Conservation (phyloP, 2,797 vertebrate genomes). For the Graptemys geographica region DNA sequence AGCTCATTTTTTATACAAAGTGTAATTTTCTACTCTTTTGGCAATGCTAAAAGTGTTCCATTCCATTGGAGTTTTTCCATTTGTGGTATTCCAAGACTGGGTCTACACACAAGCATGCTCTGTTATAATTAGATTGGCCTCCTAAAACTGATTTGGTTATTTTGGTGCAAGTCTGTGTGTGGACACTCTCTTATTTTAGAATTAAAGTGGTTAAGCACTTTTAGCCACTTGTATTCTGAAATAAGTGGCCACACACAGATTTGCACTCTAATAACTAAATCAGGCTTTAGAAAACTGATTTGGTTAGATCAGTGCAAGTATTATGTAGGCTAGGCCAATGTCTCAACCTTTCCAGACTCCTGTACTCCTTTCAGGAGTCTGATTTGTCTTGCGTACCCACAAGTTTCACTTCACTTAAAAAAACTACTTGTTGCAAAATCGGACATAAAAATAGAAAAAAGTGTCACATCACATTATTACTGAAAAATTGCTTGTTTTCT, state of each 20-base stretch:
- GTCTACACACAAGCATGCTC: background rate
- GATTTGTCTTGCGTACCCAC: too few relatives aligned
- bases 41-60: slow-evolving; percentile 20
- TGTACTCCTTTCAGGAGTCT: too few relatives aligned
- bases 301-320: background rate
- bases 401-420: too few relatives aligned
- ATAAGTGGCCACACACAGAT: background rate
- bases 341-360: background rate
- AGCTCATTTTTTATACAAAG: slow-evolving; percentile 43
- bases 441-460: too few relatives aligned
- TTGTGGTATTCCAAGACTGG: background rate
- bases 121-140: background rate
- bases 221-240: background rate
- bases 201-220: background rate
- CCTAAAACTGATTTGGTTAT: background rate
- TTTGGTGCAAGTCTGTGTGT: background rate
- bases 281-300: background rate
- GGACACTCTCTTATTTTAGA: background rate
- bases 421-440: too few relatives aligned
- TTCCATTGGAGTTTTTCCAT: slow-evolving; percentile 19
- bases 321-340: background rate
- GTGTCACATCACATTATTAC: background rate
- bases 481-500: background rate
- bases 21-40: slow-evolving; percentile 58
- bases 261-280: background rate